Evolutionary conservation across 2,888 invertebrate genomes (phyloP).

Genomic region (Artemia sp.): DNA sequence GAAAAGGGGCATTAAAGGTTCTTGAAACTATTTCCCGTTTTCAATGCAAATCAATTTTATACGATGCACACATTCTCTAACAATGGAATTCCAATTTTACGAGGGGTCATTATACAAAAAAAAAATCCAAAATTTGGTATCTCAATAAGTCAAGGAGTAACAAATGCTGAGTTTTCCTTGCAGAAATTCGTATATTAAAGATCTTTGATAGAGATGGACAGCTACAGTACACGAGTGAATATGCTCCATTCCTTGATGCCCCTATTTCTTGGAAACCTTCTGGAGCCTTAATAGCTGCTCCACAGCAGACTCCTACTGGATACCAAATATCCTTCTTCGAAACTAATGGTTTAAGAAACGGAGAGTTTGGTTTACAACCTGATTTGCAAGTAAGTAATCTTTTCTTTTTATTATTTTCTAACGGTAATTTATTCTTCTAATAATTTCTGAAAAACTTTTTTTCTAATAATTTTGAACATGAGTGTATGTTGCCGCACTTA

Average conservation of each 20-base stretch:
- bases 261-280: constrained; percentile 54
- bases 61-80: no score
- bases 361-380: constrained; percentile 48
- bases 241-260: constrained; percentile 47
- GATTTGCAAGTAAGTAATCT: neutral
- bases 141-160: no score
- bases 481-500: no score
- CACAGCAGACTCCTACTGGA: constrained; percentile 44
- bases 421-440: neutral
- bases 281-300: constrained; percentile 44
- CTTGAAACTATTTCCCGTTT: no score
- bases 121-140: no score
- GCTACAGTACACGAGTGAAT: constrained; percentile 56
- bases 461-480: no score
- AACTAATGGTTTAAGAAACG: constrained; percentile 73
- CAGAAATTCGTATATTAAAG: constrained; percentile 32
- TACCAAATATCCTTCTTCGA: constrained; percentile 66
- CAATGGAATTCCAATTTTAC: no score
- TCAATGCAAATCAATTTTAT: no score
- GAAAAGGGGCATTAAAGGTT: no score
- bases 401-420: neutral
- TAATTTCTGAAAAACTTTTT: no score
- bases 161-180: neutral
- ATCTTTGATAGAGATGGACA: constrained; percentile 60
- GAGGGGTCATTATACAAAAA: no score